phyloP scores from a whole-genome alignment of 2,888 invertebrate genomes.

The Heliconius erato region DNA sequence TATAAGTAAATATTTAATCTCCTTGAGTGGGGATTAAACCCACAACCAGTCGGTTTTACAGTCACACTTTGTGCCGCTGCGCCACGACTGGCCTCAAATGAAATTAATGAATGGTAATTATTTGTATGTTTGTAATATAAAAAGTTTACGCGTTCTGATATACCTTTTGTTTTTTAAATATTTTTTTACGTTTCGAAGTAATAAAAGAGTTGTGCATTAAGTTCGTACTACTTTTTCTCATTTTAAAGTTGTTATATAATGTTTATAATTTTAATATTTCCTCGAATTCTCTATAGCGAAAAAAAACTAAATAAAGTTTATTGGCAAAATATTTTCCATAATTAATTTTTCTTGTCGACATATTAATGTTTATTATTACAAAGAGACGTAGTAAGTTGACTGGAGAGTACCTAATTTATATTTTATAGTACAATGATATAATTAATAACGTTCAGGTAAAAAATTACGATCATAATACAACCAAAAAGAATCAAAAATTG shows the following conservation, averaged over 20 bases:
- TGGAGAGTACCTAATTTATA: too few species aligned
- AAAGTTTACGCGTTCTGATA: background rate
- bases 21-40: too few species aligned
- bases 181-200: background rate
- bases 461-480: background rate
- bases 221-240: too few species aligned
- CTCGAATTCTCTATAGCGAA: too few species aligned
- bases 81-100: too few species aligned
- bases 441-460: background rate
- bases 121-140: background rate
- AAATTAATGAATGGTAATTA: background rate
- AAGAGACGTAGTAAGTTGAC: background rate
- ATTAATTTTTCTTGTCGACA: background rate
- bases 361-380: background rate
- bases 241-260: too few species aligned
- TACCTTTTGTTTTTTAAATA: background rate
- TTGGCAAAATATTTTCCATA: background rate
- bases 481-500: constrained; percentile 35
- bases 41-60: too few species aligned
- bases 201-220: too few species aligned
- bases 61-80: too few species aligned
- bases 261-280: too few species aligned
- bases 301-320: background rate
- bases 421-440: background rate
- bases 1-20: too few species aligned